A percentile compares a stretch with the other conserved stretches of the same genome.
phyloP scores from a whole-genome alignment of 2,888 invertebrate genomes.

The Drosophila multiciliata region DNA sequence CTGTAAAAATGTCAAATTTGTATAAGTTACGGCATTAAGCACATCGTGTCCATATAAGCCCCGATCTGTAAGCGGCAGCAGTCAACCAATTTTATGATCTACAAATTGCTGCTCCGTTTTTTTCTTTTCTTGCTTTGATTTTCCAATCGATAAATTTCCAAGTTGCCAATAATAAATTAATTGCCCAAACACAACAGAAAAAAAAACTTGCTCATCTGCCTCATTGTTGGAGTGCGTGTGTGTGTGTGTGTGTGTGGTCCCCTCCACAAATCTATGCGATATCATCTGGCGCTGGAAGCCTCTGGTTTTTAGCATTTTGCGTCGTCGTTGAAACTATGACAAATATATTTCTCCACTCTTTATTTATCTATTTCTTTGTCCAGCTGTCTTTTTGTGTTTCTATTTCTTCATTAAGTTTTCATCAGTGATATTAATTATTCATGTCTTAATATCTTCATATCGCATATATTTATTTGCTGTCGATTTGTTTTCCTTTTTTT shows the following conservation, averaged over 20 bases:
- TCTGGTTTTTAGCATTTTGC: constrained; percentile 72
- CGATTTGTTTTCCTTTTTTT: constrained; percentile 34
- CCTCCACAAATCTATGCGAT: constrained; percentile 13
- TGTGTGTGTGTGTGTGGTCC: constrained; percentile 60
- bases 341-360: constrained; percentile 74
- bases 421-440: constrained; percentile 82
- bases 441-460: constrained; percentile 80
- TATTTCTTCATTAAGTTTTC: constrained; percentile 82
- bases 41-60: neutral
- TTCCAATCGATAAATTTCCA: constrained; percentile 72
- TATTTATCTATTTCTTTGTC: constrained; percentile 44
- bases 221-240: neutral
- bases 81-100: constrained; percentile 70
- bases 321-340: constrained; percentile 76
- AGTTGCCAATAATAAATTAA: constrained; percentile 78
- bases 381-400: constrained; percentile 51
- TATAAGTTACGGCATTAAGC: constrained; percentile 64
- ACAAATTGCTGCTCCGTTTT: constrained; percentile 69
- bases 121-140: constrained; percentile 14
- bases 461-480: constrained; percentile 67
- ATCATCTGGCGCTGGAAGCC: constrained; percentile 42
- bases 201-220: constrained; percentile 63
- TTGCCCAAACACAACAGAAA: constrained; percentile 52
- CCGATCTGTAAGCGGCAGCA: constrained; percentile 26
- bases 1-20: constrained; percentile 80